Evolutionary conservation across 2,888 invertebrate species (phyloP).

Genomic region (Microctonus brassicae): DNA sequence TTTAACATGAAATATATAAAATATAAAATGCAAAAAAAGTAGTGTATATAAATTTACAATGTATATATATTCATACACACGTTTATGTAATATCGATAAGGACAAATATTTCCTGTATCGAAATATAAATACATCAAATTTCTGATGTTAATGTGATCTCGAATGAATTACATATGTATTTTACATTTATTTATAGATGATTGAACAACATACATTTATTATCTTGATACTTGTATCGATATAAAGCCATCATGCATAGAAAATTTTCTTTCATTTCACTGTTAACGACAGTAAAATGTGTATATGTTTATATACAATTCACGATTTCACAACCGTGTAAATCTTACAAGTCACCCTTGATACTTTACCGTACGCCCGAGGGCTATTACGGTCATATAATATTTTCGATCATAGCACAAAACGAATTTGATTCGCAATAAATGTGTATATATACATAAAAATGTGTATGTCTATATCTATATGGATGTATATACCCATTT

Average conservation of each 20-base stretch:
- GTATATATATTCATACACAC: neutral
- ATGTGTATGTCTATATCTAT: neutral
- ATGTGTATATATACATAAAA: no score
- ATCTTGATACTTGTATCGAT: neutral
- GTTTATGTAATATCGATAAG: neutral
- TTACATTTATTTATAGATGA: neutral
- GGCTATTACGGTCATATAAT: conserved; percentile 17
- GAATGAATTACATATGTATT: neutral
- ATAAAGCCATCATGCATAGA: neutral
- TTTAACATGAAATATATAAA: neutral
- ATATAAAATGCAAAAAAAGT: neutral
- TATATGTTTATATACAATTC: conserved; percentile 45
- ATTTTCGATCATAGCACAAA: conserved; percentile 5
- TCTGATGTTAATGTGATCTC: neutral
- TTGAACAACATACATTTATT: neutral
- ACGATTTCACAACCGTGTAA: conserved; percentile 56
- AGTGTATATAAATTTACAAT: neutral
- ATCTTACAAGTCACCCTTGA: conserved; percentile 44
- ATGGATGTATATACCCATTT: neutral
- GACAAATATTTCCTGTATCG: neutral
- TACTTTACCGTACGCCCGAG: conserved; percentile 14
- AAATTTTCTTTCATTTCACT: conserved; percentile 19
- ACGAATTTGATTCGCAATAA: conserved; percentile 11
- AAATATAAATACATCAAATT: conserved; percentile 14
- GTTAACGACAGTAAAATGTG: neutral